Conservation (phyloP, 2,113 vertebrate species). For the Zonotrichia leucophrys region DNA sequence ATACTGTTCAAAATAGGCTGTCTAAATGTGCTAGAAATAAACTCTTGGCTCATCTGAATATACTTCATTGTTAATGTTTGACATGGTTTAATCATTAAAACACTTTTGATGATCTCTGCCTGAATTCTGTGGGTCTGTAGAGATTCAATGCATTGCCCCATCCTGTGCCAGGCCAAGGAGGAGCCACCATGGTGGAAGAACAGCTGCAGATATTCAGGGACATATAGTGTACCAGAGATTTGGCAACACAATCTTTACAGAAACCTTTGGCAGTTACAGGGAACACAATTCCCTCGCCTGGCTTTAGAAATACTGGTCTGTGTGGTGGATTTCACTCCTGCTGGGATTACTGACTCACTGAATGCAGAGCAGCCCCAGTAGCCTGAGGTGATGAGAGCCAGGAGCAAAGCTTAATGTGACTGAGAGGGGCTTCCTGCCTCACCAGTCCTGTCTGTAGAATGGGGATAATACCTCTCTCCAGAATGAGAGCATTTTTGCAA, state of each 20-base stretch:
- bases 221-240: not conserved
- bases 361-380: not conserved
- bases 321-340: not conserved
- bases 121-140: slow-evolving; percentile 36
- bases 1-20: slow-evolving; percentile 64
- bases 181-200: not conserved
- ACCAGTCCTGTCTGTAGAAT: not conserved
- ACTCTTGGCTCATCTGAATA: slow-evolving; percentile 73
- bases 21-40: slow-evolving; percentile 74
- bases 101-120: slow-evolving; percentile 74
- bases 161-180: not conserved
- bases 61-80: slow-evolving; percentile 72
- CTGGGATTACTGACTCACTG: not conserved
- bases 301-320: not conserved
- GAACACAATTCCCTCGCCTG: not conserved
- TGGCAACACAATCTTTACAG: not conserved
- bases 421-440: not conserved
- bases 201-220: not conserved
- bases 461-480: not conserved
- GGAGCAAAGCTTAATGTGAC: not conserved
- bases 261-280: not conserved
- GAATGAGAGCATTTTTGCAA: not conserved
- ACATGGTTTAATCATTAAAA: slow-evolving; percentile 83
- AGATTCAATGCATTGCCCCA: not conserved
- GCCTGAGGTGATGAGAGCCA: not conserved